phyloP scores from a whole-genome alignment of 53 echinoderm and acorn worm species.

The Astropecten irregularis region DNA sequence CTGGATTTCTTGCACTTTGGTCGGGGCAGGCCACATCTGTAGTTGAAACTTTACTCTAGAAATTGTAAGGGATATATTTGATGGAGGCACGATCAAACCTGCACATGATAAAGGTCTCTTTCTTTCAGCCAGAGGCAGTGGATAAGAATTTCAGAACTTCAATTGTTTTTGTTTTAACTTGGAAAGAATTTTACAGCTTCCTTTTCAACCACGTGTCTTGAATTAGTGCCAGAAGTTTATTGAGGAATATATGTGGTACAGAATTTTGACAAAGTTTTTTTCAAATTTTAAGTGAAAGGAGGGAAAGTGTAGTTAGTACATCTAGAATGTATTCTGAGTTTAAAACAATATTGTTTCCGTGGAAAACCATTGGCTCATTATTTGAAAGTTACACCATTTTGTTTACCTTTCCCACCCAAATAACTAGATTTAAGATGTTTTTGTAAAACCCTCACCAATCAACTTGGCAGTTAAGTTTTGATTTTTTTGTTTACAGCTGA shows the following conservation, averaged over 20 bases:
- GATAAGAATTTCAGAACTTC: neutral
- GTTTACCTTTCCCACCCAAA: no score
- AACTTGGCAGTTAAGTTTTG: no score
- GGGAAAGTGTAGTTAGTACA: no score
- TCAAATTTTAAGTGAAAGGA: no score
- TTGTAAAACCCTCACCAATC: no score
- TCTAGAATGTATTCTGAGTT: no score
- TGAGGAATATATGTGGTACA: neutral
- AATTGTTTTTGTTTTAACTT: neutral
- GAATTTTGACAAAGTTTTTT: neutral
- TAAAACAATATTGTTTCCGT: no score
- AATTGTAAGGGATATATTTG: constrained; percentile 41
- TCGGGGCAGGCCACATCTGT: constrained; percentile 22
- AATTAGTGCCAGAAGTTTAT: constrained; percentile 14
- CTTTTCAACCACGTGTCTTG: constrained; percentile 16
- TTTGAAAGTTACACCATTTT: no score
- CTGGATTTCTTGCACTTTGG: constrained; percentile 14
- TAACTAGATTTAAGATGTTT: no score
- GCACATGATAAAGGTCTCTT: constrained; percentile 9
- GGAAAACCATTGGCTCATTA: no score
- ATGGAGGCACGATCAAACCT: constrained; percentile 44
- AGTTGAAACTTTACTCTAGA: constrained; percentile 41
- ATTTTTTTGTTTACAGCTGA: no score
- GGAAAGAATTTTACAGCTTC: neutral
- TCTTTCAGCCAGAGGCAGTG: constrained; percentile 12